Evolutionary conservation across 2,888 invertebrate genomes (phyloP).

Genomic region (Drosophila robusta): DNA sequence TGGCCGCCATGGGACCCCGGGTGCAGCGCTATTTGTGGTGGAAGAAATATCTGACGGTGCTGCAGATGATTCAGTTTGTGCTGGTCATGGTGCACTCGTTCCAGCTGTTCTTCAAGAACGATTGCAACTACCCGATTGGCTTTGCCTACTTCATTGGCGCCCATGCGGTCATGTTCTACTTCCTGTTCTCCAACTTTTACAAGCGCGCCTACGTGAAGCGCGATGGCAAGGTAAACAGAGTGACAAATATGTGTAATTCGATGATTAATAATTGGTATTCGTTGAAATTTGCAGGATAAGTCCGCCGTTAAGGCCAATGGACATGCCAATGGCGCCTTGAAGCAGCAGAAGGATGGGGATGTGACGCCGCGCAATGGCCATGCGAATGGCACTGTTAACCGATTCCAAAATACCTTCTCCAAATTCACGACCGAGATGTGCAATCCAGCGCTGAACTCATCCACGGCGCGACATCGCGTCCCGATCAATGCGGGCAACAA

Average conservation of each 20-base stretch:
- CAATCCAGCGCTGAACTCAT: slow-evolving; percentile 66
- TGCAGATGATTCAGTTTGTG: slow-evolving; percentile 97
- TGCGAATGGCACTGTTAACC: slow-evolving; percentile 63
- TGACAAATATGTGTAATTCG: neutral
- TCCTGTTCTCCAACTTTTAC: slow-evolving; percentile 97
- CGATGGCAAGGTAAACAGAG: slow-evolving; percentile 76
- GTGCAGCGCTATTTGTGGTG: slow-evolving; percentile 97
- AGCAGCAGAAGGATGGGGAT: slow-evolving; percentile 64
- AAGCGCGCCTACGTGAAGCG: slow-evolving; percentile 88
- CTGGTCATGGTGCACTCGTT: slow-evolving; percentile 95
- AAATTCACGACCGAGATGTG: slow-evolving; percentile 76
- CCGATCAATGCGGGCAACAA: slow-evolving; percentile 81
- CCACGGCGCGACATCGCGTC: slow-evolving; percentile 83
- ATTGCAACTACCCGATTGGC: slow-evolving; percentile 95
- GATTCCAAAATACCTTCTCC: slow-evolving; percentile 75
- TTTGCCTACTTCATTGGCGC: slow-evolving; percentile 96
- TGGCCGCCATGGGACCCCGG: slow-evolving; percentile 95
- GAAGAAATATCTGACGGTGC: slow-evolving; percentile 96
- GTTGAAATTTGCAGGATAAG: slow-evolving; percentile 60
- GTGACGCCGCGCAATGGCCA: slow-evolving; percentile 61
- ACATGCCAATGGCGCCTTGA: slow-evolving; percentile 71
- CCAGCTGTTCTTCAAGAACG: slow-evolving; percentile 92
- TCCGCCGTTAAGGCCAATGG: slow-evolving; percentile 77
- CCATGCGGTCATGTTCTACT: slow-evolving; percentile 96
- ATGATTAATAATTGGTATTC: neutral